Conservation (phyloP, 1,140 invertebrate genomes). For the Laupala kohalensis region DNA sequence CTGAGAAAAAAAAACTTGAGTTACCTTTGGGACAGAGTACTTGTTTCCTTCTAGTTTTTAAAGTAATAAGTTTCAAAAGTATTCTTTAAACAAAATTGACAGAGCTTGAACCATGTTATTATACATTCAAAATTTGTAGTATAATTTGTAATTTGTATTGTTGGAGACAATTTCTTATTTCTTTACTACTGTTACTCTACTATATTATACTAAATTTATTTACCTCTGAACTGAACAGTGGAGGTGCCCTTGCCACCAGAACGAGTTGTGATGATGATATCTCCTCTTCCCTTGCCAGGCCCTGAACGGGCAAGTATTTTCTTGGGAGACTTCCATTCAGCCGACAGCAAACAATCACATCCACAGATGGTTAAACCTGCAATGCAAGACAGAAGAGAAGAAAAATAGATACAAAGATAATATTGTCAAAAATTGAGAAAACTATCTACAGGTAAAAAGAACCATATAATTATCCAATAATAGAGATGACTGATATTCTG, state of each 20-base stretch:
- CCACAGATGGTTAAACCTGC: conserved; percentile 87
- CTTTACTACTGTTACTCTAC: no score
- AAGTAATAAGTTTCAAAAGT: no score
- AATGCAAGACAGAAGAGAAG: conserved; percentile 21
- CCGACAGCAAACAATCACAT: conserved; percentile 84
- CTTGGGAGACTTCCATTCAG: conserved; percentile 94
- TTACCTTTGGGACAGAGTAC: no score
- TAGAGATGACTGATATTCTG: no score
- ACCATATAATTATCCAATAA: neutral
- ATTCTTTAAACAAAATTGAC: neutral
- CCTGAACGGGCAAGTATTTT: conserved; percentile 95
- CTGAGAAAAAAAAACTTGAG: no score
- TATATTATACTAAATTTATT: conserved; percentile 13
- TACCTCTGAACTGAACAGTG: conserved; percentile 86
- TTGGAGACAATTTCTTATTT: no score
- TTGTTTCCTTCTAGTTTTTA: no score
- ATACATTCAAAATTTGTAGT: neutral
- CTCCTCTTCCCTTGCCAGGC: conserved; percentile 83
- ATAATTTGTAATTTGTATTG: no score
- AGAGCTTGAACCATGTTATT: neutral
- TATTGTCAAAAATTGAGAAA: neutral
- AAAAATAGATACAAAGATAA: neutral
- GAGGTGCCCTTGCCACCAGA: conserved; percentile 85
- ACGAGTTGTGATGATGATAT: conserved; percentile 85
- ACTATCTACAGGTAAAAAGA: neutral